A percentile compares a stretch with the other conserved stretches of the same genome.
These are phyloP conservation scores for Nanger granti DNA, from an alignment of 2,113 vertebrate species.

Conservation along the genomic window DNA sequence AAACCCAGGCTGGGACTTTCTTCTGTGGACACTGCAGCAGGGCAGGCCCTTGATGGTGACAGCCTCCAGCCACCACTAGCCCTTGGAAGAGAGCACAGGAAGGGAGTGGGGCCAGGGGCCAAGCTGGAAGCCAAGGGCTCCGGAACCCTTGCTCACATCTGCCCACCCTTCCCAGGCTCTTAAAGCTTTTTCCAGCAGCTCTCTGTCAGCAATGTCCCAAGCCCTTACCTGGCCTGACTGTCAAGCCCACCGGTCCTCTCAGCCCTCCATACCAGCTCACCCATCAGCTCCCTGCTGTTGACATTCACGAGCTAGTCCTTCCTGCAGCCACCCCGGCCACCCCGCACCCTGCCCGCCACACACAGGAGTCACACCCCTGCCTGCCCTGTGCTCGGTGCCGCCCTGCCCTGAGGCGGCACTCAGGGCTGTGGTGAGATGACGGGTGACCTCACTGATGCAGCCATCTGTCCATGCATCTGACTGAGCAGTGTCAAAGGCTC, in stretches of 20 bases:
- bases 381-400: background rate
- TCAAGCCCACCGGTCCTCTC: background rate
- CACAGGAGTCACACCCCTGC: background rate
- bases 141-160: background rate
- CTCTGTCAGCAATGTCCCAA: background rate
- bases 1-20: background rate
- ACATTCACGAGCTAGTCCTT: background rate
- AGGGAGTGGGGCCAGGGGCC: background rate
- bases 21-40: background rate
- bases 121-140: background rate
- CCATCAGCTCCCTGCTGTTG: accelerated
- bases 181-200: background rate
- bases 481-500: background rate
- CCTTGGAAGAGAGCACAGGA: too few species aligned
- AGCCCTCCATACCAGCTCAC: accelerated
- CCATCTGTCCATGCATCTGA: background rate
- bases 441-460: too few species aligned
- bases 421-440: background rate
- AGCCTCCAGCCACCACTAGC: background rate
- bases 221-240: background rate
- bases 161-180: background rate
- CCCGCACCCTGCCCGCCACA: accelerated
- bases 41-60: background rate
- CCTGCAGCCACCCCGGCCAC: accelerated
- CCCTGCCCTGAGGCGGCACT: background rate